These are phyloP conservation scores for Conchocele bisecta DNA, from an alignment of 2,888 invertebrate species.

Conservation along the genomic window DNA sequence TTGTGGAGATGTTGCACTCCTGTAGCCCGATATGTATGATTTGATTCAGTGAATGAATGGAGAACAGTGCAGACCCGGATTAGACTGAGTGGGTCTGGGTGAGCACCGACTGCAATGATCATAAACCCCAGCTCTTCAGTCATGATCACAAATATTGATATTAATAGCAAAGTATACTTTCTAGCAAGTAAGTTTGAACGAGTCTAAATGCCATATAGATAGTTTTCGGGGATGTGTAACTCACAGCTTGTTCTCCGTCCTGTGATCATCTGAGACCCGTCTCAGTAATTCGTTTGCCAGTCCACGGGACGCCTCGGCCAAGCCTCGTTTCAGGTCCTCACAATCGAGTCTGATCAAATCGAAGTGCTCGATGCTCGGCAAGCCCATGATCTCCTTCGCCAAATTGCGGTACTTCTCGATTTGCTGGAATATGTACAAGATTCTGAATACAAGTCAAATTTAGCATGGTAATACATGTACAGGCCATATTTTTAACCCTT, in stretches of 20 bases:
- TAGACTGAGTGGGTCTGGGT: too few relatives aligned
- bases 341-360: slow-evolving; percentile 82
- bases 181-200: background rate
- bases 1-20: too few relatives aligned
- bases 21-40: too few relatives aligned
- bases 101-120: too few relatives aligned
- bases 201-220: background rate
- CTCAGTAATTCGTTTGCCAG: slow-evolving; percentile 80
- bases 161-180: too few relatives aligned
- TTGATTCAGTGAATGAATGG: too few relatives aligned
- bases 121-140: too few relatives aligned
- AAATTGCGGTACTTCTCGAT: slow-evolving; percentile 80
- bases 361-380: slow-evolving; percentile 82
- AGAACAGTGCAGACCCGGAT: too few relatives aligned
- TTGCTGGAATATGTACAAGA: slow-evolving; percentile 69
- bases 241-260: slow-evolving; percentile 79
- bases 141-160: too few relatives aligned
- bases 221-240: slow-evolving; percentile 19
- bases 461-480: background rate
- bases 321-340: slow-evolving; percentile 82
- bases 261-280: slow-evolving; percentile 80
- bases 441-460: too few relatives aligned
- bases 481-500: background rate
- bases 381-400: slow-evolving; percentile 80
- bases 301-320: slow-evolving; percentile 79